Evolutionary conservation across 2,113 vertebrate genomes (phyloP).

Genomic region (Malaclemys terrapin): DNA sequence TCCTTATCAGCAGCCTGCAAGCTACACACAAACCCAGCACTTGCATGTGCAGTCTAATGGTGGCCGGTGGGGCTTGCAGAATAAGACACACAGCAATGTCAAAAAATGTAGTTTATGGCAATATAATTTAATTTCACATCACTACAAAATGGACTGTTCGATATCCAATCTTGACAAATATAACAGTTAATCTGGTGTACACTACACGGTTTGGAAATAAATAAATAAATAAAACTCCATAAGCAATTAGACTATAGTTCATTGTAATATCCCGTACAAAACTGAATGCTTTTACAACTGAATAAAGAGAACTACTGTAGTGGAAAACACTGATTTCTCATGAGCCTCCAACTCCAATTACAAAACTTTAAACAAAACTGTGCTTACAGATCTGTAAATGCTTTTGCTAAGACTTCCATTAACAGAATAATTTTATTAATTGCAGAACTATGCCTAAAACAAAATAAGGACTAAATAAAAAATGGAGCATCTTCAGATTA

Average conservation of each 20-base stretch:
- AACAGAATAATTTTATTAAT: slow-evolving; percentile 36
- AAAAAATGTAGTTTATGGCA: slow-evolving; percentile 60
- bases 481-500: slow-evolving; percentile 8
- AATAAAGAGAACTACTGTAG: slow-evolving; percentile 61
- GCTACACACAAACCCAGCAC: slow-evolving; percentile 52
- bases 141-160: slow-evolving; percentile 50
- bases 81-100: neutral
- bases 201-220: slow-evolving; percentile 49
- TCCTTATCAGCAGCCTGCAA: slow-evolving; percentile 78
- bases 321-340: slow-evolving; percentile 2
- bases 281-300: neutral
- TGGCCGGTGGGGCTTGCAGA: slow-evolving; percentile 29
- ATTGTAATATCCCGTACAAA: slow-evolving; percentile 51
- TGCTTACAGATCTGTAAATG: neutral
- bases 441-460: slow-evolving; percentile 16
- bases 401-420: slow-evolving; percentile 35
- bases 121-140: slow-evolving; percentile 67
- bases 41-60: slow-evolving; percentile 30
- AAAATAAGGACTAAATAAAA: neutral
- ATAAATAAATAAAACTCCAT: slow-evolving; percentile 15
- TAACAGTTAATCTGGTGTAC: slow-evolving; percentile 55
- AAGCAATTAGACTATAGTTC: slow-evolving; percentile 73
- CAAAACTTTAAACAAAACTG: slow-evolving; percentile 1
- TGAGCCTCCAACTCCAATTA: slow-evolving; percentile 7
- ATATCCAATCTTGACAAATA: slow-evolving; percentile 65